Conservation (phyloP, 2,888 invertebrate species). For the Sicus ferrugineus region DNA sequence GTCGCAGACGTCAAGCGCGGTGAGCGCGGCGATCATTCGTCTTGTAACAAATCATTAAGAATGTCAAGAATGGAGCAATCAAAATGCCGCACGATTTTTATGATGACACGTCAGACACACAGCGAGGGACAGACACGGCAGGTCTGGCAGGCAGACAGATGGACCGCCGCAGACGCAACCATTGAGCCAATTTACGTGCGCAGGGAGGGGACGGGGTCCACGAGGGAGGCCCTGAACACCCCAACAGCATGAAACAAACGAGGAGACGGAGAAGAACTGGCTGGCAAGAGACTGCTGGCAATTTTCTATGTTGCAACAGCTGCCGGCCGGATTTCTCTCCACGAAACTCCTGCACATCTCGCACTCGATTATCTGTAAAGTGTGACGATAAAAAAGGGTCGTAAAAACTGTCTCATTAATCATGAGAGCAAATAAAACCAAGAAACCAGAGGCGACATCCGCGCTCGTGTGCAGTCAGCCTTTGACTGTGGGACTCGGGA, state of each 20-base stretch:
- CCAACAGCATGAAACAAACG: not conserved
- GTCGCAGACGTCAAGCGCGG: not conserved
- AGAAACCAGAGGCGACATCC: not conserved
- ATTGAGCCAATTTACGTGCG: not conserved
- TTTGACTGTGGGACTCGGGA: too few species aligned
- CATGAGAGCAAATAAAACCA: not conserved
- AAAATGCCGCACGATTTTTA: conserved; percentile 22
- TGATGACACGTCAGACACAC: not conserved
- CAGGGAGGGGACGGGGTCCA: too few species aligned
- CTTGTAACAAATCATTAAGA: conserved; percentile 28
- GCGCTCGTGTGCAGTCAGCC: too few species aligned
- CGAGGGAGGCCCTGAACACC: not conserved
- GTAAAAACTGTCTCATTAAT: not conserved
- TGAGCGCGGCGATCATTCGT: conserved; percentile 14
- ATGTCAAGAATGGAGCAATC: conserved; percentile 30
- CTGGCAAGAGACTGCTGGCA: not conserved
- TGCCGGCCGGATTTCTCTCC: not conserved
- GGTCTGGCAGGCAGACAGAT: not conserved
- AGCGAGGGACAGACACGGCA: not conserved
- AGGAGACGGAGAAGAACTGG: not conserved
- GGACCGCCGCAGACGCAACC: not conserved
- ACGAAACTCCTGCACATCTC: too few species aligned
- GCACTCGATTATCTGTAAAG: not conserved
- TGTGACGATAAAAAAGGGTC: not conserved
- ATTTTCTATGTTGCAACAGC: not conserved